Percentiles rank a stretch among this genome's conserved stretches.
phyloP scores from a whole-genome alignment of 2,113 vertebrate genomes.

The Corythaeola cristata region DNA sequence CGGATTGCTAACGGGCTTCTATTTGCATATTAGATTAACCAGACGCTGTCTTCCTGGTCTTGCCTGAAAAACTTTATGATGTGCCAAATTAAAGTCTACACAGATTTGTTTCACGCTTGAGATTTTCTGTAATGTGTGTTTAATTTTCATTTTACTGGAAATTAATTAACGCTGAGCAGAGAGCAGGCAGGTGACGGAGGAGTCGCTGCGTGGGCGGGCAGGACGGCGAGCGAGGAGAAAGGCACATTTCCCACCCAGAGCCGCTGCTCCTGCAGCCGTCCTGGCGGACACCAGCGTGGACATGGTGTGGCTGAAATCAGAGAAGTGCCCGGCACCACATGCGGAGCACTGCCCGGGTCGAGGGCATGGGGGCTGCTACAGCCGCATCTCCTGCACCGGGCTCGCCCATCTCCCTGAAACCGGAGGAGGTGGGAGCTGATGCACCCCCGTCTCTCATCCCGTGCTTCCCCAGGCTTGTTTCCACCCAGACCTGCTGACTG shows the following conservation, averaged over 20 bases:
- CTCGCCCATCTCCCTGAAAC: accelerated
- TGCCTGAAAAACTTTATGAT: neutral
- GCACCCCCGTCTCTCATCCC: accelerated
- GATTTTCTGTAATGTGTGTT: neutral
- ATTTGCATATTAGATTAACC: slow-evolving; percentile 30
- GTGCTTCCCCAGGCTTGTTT: neutral
- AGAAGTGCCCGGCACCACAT: too few species aligned
- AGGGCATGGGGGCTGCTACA: too few species aligned
- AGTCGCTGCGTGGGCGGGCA: accelerated
- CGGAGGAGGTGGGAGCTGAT: neutral
- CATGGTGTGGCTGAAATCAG: too few species aligned
- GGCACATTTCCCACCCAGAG: neutral
- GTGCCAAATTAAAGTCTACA: neutral
- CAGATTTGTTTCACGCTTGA: neutral
- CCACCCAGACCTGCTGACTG: neutral
- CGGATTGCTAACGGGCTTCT: neutral
- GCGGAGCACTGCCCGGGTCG: accelerated
- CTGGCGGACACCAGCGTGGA: neutral
- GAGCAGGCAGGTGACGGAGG: neutral
- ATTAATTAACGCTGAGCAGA: neutral
- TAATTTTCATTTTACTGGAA: neutral
- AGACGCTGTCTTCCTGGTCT: neutral
- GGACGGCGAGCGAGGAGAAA: neutral
- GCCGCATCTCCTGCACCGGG: too few species aligned
- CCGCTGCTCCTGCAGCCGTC: accelerated